Evolutionary conservation across 2,113 vertebrate species (phyloP).

Genomic region (Equus quagga): DNA sequence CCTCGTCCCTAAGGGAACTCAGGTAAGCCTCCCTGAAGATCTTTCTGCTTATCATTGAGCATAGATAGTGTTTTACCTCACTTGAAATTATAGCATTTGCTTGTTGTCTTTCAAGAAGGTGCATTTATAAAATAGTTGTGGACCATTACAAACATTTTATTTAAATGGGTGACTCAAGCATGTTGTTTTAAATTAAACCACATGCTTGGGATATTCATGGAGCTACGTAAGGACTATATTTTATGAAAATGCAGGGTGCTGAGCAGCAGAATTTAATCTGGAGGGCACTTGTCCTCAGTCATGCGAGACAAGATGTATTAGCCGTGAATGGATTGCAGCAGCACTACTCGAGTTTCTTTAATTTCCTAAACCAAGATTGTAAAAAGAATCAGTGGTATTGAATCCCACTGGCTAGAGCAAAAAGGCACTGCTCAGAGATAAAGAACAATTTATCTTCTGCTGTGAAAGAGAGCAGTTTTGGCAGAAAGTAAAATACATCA

Average conservation of each 20-base stretch:
- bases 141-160: constrained; percentile 72
- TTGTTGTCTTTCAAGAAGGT: constrained; percentile 61
- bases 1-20: neutral
- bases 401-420: constrained; percentile 72
- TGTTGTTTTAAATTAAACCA: constrained; percentile 81
- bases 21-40: constrained; percentile 30
- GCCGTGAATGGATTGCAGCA: constrained; percentile 59
- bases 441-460: constrained; percentile 77
- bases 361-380: constrained; percentile 82
- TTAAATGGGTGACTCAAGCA: constrained; percentile 75
- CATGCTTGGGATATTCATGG: constrained; percentile 75
- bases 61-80: constrained; percentile 30
- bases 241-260: constrained; percentile 78
- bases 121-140: constrained; percentile 71
- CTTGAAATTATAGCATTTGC: constrained; percentile 60
- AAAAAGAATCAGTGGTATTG: constrained; percentile 73
- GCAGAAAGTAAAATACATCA: constrained; percentile 53
- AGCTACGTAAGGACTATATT: constrained; percentile 68
- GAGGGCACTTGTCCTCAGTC: constrained; percentile 79
- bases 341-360: constrained; percentile 75
- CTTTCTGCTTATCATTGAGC: neutral
- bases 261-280: constrained; percentile 79
- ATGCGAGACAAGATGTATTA: constrained; percentile 79
- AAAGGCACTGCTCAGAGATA: constrained; percentile 73
- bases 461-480: constrained; percentile 75